A percentile compares a stretch with the other conserved stretches of the same genome.
These are phyloP conservation scores for Aurelia aurita DNA, from an alignment of 30 jellyfish, hydroid and myxozoan genomes.

Conservation along the genomic window DNA sequence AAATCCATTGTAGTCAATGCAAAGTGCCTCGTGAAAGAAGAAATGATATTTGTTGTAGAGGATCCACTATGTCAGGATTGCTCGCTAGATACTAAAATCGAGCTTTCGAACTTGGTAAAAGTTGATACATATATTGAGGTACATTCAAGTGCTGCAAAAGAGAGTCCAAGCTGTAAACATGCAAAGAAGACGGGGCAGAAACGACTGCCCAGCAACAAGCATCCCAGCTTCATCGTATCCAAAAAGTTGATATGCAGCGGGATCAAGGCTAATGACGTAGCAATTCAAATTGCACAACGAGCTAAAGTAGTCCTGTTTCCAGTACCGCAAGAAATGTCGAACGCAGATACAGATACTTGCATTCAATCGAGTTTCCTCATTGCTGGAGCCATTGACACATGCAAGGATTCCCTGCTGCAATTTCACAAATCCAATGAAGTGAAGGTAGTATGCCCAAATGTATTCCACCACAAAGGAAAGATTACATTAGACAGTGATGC, in stretches of 20 bases:
- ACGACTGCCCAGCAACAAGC: too few relatives aligned
- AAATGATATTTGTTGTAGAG: neutral
- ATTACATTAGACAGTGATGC: neutral
- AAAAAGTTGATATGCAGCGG: neutral
- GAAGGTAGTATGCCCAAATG: neutral
- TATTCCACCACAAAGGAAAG: neutral
- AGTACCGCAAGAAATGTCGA: neutral
- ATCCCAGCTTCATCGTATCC: neutral
- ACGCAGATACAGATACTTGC: neutral
- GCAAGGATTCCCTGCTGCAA: neutral
- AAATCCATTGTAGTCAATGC: neutral
- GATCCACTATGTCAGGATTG: neutral
- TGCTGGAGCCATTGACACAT: conserved; percentile 4
- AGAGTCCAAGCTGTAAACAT: too few relatives aligned
- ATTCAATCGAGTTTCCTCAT: neutral
- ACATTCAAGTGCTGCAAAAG: neutral
- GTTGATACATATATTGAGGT: neutral
- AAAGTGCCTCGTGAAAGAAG: neutral
- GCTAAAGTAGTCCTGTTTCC: neutral
- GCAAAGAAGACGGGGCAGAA: too few relatives aligned
- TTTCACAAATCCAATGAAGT: neutral
- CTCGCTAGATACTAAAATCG: neutral
- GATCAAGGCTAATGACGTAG: neutral
- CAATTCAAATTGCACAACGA: neutral
- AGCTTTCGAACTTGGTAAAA: neutral